These are phyloP conservation scores for Gobio gobio DNA, from an alignment of 2,113 vertebrate species.

Conservation along the genomic window DNA sequence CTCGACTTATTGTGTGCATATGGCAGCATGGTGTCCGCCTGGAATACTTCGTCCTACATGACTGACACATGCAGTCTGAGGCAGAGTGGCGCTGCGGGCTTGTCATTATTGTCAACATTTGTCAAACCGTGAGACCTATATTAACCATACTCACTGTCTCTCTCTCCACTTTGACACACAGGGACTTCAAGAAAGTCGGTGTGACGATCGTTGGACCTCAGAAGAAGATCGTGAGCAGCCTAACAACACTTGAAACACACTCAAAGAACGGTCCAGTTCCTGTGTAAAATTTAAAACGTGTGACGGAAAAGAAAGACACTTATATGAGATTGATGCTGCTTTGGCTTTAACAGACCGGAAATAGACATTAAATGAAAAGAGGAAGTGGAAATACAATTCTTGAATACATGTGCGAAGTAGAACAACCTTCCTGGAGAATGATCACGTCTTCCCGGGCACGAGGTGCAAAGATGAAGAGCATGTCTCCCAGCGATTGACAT, in stretches of 20 bases:
- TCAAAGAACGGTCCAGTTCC: conserved; percentile 92
- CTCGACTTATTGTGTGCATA: conserved; percentile 1
- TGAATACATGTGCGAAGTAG: conserved; percentile 38
- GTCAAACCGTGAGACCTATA: conserved; percentile 51
- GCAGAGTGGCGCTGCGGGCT: conserved; percentile 56
- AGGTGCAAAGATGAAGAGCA: conserved; percentile 36
- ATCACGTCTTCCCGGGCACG: conserved; percentile 25
- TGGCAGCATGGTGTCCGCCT: conserved; percentile 58
- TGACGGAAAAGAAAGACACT: conserved; percentile 48
- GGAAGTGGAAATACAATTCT: conserved; percentile 41
- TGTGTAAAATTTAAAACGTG: conserved; percentile 79
- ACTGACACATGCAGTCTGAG: conserved; percentile 60
- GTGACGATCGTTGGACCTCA: conserved; percentile 92
- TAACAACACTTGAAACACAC: conserved; percentile 94
- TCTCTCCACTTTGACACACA: conserved; percentile 65
- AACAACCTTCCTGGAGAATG: conserved; percentile 43
- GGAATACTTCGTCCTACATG: conserved; percentile 65
- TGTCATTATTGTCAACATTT: conserved; percentile 61
- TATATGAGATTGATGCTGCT: conserved; percentile 57
- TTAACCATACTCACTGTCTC: conserved; percentile 37
- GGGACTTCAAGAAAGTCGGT: conserved; percentile 93
- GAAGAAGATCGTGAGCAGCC: conserved; percentile 95
- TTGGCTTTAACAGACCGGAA: conserved; percentile 63
- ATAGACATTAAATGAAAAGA: conserved; percentile 59
- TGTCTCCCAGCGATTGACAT: conserved; percentile 61